These are phyloP conservation scores for Anguilla pacifica DNA, from an alignment of 2,797 vertebrate species.

Conservation along the genomic window DNA sequence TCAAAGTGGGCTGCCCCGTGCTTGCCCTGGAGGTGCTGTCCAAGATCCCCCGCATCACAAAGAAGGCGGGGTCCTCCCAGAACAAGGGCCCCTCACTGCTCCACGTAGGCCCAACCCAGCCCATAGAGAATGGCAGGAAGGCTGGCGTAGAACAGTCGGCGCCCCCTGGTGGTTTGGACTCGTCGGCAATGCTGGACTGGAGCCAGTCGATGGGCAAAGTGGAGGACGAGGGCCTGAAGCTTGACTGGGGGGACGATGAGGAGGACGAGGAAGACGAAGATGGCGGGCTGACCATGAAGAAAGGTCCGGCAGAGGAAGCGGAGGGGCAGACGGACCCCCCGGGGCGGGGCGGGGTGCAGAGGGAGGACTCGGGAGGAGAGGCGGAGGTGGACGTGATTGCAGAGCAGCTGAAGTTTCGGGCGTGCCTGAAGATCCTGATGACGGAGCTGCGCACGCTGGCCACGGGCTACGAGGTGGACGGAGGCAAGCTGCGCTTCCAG, in stretches of 20 bases:
- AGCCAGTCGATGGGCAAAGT: slow-evolving; percentile 79
- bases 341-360: slow-evolving; percentile 46
- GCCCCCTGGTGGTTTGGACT: slow-evolving; percentile 56
- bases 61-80: slow-evolving; percentile 68
- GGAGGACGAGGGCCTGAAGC: slow-evolving; percentile 83
- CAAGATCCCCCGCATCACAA: slow-evolving; percentile 93
- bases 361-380: slow-evolving; percentile 68
- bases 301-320: slow-evolving; percentile 60
- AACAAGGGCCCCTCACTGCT: slow-evolving; percentile 67
- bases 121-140: slow-evolving; percentile 61
- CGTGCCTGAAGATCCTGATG: slow-evolving; percentile 98
- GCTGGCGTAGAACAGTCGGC: slow-evolving; percentile 70
- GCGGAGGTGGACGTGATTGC: slow-evolving; percentile 92
- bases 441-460: slow-evolving; percentile 95
- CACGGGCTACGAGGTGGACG: slow-evolving; percentile 96
- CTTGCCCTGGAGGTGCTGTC: slow-evolving; percentile 97
- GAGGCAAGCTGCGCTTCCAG: slow-evolving; percentile 95
- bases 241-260: slow-evolving; percentile 87
- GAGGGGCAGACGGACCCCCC: slow-evolving; percentile 45
- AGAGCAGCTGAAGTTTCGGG: slow-evolving; percentile 97
- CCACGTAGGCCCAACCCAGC: slow-evolving; percentile 58
- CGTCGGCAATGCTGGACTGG: slow-evolving; percentile 81
- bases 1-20: slow-evolving; percentile 98
- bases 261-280: slow-evolving; percentile 75
- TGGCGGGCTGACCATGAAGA: slow-evolving; percentile 81